Conservation (phyloP, 64 coral and sea anemone species). For the Acropora yongei region DNA sequence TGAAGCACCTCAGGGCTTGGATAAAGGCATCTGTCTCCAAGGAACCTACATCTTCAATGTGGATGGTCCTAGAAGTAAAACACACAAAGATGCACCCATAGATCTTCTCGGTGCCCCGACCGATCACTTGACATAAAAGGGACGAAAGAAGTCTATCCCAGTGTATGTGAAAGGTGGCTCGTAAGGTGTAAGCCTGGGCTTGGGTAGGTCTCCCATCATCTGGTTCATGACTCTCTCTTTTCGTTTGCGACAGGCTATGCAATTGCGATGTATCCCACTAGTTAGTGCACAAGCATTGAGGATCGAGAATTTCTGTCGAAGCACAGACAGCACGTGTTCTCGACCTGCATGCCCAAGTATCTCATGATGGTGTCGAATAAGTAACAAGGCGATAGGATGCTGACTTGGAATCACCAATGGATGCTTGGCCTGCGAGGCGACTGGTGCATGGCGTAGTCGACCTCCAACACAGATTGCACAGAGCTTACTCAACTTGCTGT, state of each 20-base stretch:
- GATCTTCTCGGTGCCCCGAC: not conserved
- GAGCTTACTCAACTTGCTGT: not conserved
- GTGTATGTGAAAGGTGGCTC: not conserved
- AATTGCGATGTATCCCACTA: not conserved
- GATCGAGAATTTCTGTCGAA: not conserved
- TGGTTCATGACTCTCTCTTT: not conserved
- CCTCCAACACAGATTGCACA: not conserved
- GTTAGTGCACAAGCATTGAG: not conserved
- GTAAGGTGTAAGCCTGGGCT: not conserved
- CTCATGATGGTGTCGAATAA: not conserved
- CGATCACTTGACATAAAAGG: slow-evolving; percentile 26
- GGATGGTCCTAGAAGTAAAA: slow-evolving; percentile 14
- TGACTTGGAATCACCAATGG: not conserved
- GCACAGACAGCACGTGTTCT: not conserved
- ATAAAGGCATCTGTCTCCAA: no score
- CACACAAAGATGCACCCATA: slow-evolving; percentile 32
- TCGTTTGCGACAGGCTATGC: slow-evolving; percentile 10
- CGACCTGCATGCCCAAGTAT: not conserved
- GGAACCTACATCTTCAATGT: slow-evolving; percentile 24
- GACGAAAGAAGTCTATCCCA: no score
- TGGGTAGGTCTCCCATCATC: not conserved
- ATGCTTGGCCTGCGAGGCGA: not conserved
- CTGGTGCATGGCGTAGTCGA: not conserved
- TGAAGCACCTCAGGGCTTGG: not conserved
- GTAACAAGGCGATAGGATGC: not conserved